phyloP scores from a whole-genome alignment of 2,113 vertebrate genomes.

The Aptenodytes patagonicus region DNA sequence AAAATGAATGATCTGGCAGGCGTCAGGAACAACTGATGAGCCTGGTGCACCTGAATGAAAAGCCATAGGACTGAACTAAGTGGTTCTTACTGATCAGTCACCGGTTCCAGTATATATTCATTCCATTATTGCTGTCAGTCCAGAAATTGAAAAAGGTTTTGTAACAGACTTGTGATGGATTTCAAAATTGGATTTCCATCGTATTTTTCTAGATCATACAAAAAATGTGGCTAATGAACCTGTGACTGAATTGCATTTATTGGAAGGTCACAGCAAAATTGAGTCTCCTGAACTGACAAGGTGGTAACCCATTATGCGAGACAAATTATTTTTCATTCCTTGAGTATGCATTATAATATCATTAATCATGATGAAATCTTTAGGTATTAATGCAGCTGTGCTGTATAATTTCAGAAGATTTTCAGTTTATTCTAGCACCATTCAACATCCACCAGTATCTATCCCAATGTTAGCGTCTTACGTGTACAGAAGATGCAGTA shows the following conservation, averaged over 20 bases:
- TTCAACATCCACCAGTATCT: background rate
- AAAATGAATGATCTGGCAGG: background rate
- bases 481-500: background rate
- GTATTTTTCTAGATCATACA: background rate
- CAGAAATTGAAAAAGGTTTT: background rate
- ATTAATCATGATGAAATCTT: constrained; percentile 4
- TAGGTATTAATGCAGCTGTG: background rate
- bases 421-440: background rate
- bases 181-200: background rate
- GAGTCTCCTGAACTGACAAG: background rate
- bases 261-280: background rate
- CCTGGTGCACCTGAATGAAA: background rate
- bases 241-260: background rate
- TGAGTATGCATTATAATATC: background rate
- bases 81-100: background rate
- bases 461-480: background rate
- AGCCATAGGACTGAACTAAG: background rate
- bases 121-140: background rate
- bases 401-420: background rate
- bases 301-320: background rate
- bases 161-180: background rate
- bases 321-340: constrained; percentile 4
- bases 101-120: background rate
- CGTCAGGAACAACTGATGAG: background rate
- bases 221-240: background rate